A percentile compares a stretch with the other conserved stretches of the same genome.
Evolutionary conservation across 2,888 invertebrate genomes (phyloP).

Genomic region (Ochropleura leucogaster): DNA sequence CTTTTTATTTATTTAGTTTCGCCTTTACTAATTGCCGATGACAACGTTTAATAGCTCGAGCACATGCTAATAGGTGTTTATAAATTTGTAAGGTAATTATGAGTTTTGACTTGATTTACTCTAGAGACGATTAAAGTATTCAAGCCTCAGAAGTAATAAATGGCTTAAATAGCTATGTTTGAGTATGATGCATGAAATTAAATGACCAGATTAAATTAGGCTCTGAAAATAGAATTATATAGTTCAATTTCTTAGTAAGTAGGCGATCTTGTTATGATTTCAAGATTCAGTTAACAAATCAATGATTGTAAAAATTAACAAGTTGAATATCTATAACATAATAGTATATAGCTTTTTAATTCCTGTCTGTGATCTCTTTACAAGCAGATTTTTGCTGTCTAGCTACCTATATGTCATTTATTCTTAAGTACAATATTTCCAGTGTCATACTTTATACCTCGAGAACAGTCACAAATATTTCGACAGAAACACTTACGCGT

Average conservation of each 20-base stretch:
- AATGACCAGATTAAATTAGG: constrained; percentile 16
- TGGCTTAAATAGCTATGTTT: constrained; percentile 11
- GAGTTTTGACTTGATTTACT: constrained; percentile 37
- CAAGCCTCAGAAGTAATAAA: constrained; percentile 9
- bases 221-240: neutral
- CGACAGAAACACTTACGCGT: neutral
- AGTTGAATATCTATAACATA: neutral
- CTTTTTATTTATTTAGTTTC: constrained; percentile 84
- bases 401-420: neutral
- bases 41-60: constrained; percentile 87
- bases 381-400: neutral
- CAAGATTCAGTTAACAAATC: neutral
- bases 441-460: neutral
- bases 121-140: constrained; percentile 12
- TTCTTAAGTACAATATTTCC: neutral
- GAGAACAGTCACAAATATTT: neutral
- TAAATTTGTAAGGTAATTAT: constrained; percentile 63
- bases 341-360: no score
- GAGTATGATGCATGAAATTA: constrained; percentile 20
- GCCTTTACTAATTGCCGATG: constrained; percentile 88
- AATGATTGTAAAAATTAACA: neutral
- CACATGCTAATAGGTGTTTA: constrained; percentile 85
- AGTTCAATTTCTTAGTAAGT: neutral
- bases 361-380: no score
- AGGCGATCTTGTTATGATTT: neutral